phyloP scores from a whole-genome alignment of 2,113 vertebrate species.

The Siniperca chuatsi region DNA sequence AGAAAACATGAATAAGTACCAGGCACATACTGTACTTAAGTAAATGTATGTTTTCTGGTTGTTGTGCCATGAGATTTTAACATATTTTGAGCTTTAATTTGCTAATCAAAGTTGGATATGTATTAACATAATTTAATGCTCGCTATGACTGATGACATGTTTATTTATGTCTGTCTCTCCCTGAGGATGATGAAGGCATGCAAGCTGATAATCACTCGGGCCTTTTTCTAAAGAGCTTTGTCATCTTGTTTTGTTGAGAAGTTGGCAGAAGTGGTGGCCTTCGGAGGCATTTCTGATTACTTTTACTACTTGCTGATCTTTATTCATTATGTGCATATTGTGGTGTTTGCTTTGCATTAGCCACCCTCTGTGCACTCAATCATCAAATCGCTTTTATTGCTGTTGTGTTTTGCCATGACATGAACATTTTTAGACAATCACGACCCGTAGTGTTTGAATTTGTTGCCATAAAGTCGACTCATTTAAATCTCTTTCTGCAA shows the following conservation, averaged over 20 bases:
- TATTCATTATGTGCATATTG: slow-evolving; percentile 41
- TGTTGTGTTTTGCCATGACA: slow-evolving; percentile 9
- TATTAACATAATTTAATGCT: slow-evolving; percentile 49
- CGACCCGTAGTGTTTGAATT: neutral
- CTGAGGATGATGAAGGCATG: slow-evolving; percentile 39
- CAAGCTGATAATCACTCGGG: slow-evolving; percentile 54
- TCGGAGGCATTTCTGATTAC: slow-evolving; percentile 41
- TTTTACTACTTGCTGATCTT: slow-evolving; percentile 50
- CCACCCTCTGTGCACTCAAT: slow-evolving; percentile 21
- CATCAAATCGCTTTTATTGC: slow-evolving; percentile 40
- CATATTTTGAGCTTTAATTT: slow-evolving; percentile 46
- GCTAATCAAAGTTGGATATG: slow-evolving; percentile 58
- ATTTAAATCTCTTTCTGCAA: slow-evolving; percentile 20
- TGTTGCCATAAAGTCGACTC: slow-evolving; percentile 6
- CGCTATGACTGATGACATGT: slow-evolving; percentile 56
- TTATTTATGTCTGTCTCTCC: slow-evolving; percentile 61
- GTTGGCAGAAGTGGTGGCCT: slow-evolving; percentile 35
- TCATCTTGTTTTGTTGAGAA: slow-evolving; percentile 51
- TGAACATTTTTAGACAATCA: slow-evolving; percentile 23
- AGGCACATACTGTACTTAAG: slow-evolving; percentile 23
- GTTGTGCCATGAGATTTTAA: slow-evolving; percentile 20
- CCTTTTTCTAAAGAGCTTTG: slow-evolving; percentile 45
- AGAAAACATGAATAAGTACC: slow-evolving; percentile 31
- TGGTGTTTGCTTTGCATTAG: slow-evolving; percentile 50
- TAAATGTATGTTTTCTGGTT: slow-evolving; percentile 37